Evolutionary conservation across 2,888 invertebrate genomes (phyloP).

Genomic region (Yponomeuta evonymella): DNA sequence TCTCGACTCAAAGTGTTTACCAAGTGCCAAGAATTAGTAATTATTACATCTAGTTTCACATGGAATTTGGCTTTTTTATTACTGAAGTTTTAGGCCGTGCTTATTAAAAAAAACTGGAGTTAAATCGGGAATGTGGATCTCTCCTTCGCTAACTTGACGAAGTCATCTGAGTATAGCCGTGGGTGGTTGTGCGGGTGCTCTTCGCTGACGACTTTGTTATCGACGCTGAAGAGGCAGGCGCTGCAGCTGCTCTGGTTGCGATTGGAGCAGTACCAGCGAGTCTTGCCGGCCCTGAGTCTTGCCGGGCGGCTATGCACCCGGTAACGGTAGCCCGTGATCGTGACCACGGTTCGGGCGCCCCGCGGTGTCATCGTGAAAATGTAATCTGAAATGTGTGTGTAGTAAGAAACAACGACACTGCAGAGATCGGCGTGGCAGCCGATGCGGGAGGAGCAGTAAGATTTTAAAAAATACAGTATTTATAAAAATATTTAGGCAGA

Average conservation of each 20-base stretch:
- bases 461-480: too few species aligned
- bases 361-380: background rate
- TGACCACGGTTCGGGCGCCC: background rate
- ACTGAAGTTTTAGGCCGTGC: too few species aligned
- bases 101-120: too few species aligned
- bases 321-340: background rate
- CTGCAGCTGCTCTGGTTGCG: background rate
- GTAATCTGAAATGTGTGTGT: background rate
- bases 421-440: too few species aligned
- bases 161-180: background rate
- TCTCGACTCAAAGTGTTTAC: too few species aligned
- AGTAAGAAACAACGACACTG: too few species aligned
- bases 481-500: too few species aligned
- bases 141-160: background rate
- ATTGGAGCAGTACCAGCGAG: background rate
- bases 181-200: background rate
- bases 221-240: background rate
- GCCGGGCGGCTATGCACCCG: background rate
- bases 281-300: background rate
- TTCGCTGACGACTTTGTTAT: background rate
- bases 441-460: too few species aligned
- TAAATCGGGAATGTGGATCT: background rate
- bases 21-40: too few species aligned
- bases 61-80: too few species aligned
- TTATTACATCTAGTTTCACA: too few species aligned